These are phyloP conservation scores for Chrysopa pallens DNA, from an alignment of 1,140 invertebrate species.

Conservation along the genomic window DNA sequence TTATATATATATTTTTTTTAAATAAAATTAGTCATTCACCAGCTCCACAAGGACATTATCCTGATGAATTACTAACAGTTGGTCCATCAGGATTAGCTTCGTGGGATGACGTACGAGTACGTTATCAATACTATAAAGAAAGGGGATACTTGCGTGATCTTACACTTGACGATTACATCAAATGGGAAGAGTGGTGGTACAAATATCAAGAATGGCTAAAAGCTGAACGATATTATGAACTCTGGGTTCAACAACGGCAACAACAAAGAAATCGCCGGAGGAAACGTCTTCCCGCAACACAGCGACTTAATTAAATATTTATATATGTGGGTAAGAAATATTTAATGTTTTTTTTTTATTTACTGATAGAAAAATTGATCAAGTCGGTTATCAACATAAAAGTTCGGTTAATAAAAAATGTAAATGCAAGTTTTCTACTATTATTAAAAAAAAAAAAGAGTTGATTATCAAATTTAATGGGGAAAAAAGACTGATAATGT, in stretches of 20 bases:
- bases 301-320: slow-evolving; percentile 21
- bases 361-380: no score
- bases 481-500: no score
- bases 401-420: no score
- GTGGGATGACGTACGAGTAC: slow-evolving; percentile 68
- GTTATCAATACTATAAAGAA: slow-evolving; percentile 75
- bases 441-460: no score
- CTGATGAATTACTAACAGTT: slow-evolving; percentile 47
- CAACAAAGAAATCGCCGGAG: slow-evolving; percentile 22
- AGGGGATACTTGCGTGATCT: slow-evolving; percentile 62
- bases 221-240: slow-evolving; percentile 61
- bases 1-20: slow-evolving; percentile 4
- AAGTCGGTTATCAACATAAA: no score
- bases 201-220: slow-evolving; percentile 82
- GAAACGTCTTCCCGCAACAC: slow-evolving; percentile 26
- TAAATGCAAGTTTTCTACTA: no score
- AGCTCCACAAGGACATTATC: slow-evolving; percentile 55
- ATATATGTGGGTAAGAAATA: neutral
- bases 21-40: slow-evolving; percentile 33
- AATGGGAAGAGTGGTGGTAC: slow-evolving; percentile 91
- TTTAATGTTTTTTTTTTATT: no score
- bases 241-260: slow-evolving; percentile 38
- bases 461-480: no score
- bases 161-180: slow-evolving; percentile 64
- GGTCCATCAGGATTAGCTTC: slow-evolving; percentile 53